Base-by-base conservation (phyloP, 2,888 invertebrate species). In the Callimorpha dominula region DNA sequence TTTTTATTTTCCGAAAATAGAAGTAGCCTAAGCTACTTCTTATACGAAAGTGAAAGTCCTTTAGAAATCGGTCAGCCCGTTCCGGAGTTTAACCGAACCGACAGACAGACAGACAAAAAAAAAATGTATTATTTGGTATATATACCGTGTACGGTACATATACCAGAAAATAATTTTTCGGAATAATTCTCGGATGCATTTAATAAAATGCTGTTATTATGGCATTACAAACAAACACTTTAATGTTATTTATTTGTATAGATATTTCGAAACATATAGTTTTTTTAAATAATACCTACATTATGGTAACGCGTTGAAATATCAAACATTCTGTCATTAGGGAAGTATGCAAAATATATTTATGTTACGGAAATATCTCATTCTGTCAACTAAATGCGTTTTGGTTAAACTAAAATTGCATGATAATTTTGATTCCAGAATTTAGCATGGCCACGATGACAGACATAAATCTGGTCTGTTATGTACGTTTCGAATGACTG, bases 401-500 rank as follows among this genome's bases (percentile, higher is more conserved):
- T 91, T 85, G 92, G 91, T 91, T 90, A 87, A 90, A 90, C 92
- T 92, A 91, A 93, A 94, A 94, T 92, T 92, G 92, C 93, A 91
- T 91, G 91, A 92, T 93, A 91, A 93, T 94, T 94, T 93, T 92
- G 93, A 94, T 93, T 93, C 91, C 91, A 92, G 91, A 88, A 91
- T 88, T 76, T 83, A 73, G 71, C 83, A 82, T 79, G 83, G 57
- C 73, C 65, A 84, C 88, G 92, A 89, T 93, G 93, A 93, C 92
- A 90, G 88, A 90, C 90, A 88, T 88, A 87, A 90, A 92, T 91
- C 91, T 91, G 62, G 89, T 88, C 80, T 87, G 64, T 57, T 75
- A 72, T 76, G 77, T 77, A 73, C 49, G 46, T 74, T 70, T 70
- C 70, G 72, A 73, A 72, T 71, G 72, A 83, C 54, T 76, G 78